Conservation (phyloP, 37 sponge, comb jelly and placozoan species). For the Cliona cf. orientalis region DNA sequence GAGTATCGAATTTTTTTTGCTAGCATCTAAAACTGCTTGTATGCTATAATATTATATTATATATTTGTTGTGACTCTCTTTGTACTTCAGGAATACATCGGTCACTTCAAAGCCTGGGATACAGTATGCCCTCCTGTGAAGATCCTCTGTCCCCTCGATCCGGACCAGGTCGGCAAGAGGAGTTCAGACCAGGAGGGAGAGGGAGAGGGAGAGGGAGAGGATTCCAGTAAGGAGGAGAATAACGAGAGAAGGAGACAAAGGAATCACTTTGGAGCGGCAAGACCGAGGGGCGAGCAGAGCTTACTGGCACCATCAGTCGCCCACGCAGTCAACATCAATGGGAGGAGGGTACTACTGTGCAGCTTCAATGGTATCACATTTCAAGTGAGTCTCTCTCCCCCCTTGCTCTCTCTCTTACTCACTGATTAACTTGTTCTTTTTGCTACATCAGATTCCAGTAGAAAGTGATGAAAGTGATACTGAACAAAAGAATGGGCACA, state of each 20-base stretch:
- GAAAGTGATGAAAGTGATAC: conserved; percentile 24
- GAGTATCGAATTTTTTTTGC: too few relatives aligned
- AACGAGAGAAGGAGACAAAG: background rate
- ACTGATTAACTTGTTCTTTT: background rate
- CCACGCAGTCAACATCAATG: conserved; percentile 1
- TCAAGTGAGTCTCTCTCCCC: conserved; percentile 20
- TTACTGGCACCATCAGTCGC: background rate
- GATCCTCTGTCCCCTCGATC: conserved; percentile 56
- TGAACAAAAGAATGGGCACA: background rate
- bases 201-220: background rate
- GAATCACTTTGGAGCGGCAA: too few relatives aligned
- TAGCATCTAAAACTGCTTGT: too few relatives aligned
- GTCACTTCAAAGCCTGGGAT: conserved; percentile 41
- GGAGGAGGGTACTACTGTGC: conserved; percentile 41
- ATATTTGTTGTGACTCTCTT: too few relatives aligned
- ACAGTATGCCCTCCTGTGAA: conserved; percentile 17
- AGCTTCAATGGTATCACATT: conserved; percentile 60
- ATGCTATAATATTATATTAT: too few relatives aligned
- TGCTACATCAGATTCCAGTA: conserved; percentile 14
- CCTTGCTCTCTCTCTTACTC: background rate
- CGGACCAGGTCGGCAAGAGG: background rate
- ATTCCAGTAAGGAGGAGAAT: background rate
- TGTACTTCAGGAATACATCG: conserved; percentile 33
- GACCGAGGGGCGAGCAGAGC: background rate
- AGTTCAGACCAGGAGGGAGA: background rate